Percentiles rank a stretch among this genome's conserved stretches.
Evolutionary conservation across 2,113 vertebrate genomes (phyloP).

Genomic region (Camelus dromedarius): DNA sequence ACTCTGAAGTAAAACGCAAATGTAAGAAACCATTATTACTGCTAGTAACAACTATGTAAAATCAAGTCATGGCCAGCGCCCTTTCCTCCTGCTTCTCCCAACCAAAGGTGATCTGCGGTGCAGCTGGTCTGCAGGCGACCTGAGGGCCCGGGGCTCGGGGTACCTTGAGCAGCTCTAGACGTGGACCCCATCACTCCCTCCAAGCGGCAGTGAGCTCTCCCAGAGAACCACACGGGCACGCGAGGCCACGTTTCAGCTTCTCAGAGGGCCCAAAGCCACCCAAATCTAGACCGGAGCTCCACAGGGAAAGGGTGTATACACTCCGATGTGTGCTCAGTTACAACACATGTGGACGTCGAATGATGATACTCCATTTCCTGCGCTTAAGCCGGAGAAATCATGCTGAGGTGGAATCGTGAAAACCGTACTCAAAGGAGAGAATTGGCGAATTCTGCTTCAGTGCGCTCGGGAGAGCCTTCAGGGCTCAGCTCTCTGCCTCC

Average conservation of each 20-base stretch:
- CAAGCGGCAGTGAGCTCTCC: accelerated
- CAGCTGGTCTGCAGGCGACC: accelerated
- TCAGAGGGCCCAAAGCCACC: neutral
- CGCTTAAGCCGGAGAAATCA: neutral
- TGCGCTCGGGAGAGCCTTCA: accelerated
- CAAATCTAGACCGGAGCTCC: neutral
- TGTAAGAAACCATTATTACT: neutral
- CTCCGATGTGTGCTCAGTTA: too few relatives aligned
- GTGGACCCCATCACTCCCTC: accelerated
- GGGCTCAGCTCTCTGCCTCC: neutral
- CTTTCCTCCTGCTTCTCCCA: neutral
- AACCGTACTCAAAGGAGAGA: neutral
- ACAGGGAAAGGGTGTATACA: neutral
- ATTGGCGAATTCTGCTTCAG: accelerated
- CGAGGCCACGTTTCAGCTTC: neutral
- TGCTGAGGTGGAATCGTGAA: accelerated
- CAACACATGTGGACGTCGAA: too few relatives aligned
- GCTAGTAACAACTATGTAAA: neutral
- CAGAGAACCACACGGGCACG: too few relatives aligned
- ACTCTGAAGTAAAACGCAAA: neutral
- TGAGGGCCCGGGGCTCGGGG: accelerated
- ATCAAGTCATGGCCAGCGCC: neutral
- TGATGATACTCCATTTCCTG: accelerated
- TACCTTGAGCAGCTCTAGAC: accelerated
- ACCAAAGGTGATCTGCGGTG: accelerated